These are phyloP conservation scores for Theretra japonica DNA, from an alignment of 2,888 invertebrate genomes.

Conservation along the genomic window DNA sequence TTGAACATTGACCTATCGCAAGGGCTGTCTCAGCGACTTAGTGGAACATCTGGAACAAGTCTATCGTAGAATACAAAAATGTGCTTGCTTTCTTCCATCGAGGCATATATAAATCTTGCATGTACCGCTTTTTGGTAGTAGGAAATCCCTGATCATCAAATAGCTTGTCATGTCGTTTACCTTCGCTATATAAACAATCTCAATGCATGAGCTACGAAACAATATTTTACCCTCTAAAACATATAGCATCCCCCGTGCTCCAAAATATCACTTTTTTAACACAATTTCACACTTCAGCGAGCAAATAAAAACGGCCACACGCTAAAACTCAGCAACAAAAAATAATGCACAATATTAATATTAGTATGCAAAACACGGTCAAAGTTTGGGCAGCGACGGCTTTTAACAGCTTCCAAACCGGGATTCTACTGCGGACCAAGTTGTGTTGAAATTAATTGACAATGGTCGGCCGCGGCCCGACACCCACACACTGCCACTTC, in stretches of 20 bases:
- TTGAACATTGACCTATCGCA: too few species aligned
- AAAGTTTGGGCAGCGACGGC: conserved; percentile 42
- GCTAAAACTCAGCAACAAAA: not conserved
- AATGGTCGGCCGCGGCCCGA: conserved; percentile 35
- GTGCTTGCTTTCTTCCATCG: too few species aligned
- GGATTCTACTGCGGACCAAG: conserved; percentile 41
- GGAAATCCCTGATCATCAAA: too few species aligned
- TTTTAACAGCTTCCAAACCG: conserved; percentile 34
- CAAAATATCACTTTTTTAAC: not conserved
- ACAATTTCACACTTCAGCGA: not conserved
- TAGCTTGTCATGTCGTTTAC: too few species aligned
- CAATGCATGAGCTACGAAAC: too few species aligned
- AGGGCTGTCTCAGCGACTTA: too few species aligned
- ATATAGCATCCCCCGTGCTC: not conserved
- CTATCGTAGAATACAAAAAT: too few species aligned
- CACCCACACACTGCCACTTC: not conserved
- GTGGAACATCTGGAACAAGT: too few species aligned
- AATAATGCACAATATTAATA: conserved; percentile 17
- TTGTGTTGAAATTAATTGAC: conserved; percentile 50
- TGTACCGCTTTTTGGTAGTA: too few species aligned
- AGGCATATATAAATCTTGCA: too few species aligned
- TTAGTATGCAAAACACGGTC: conserved; percentile 32
- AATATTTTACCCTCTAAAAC: too few species aligned
- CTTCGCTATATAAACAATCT: too few species aligned
- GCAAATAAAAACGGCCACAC: not conserved